phyloP scores from a whole-genome alignment of 2,888 invertebrate genomes.

The Dynastes hyllus region DNA sequence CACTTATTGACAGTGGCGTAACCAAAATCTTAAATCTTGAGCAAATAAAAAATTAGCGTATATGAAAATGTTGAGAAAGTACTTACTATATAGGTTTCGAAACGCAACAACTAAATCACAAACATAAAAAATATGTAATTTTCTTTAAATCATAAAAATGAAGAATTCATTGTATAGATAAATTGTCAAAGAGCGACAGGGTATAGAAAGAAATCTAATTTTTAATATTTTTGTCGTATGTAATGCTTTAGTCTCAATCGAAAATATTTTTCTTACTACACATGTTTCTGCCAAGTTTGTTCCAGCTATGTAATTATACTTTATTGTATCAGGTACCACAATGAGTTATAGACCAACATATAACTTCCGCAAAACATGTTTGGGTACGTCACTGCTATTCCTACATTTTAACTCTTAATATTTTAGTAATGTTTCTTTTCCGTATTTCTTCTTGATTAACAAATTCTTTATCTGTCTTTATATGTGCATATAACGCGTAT shows the following conservation, averaged over 20 bases:
- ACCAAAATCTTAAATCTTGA: conserved; percentile 16
- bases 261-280: conserved; percentile 9
- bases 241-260: not conserved
- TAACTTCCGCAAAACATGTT: conserved; percentile 4
- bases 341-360: not conserved
- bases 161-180: too few relatives aligned
- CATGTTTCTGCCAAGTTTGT: conserved; percentile 29
- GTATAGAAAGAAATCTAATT: too few relatives aligned
- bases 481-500: too few relatives aligned
- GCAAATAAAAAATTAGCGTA: not conserved
- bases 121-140: too few relatives aligned
- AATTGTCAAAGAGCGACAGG: too few relatives aligned
- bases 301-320: conserved; percentile 8
- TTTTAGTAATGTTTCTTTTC: not conserved
- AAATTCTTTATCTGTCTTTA: too few relatives aligned
- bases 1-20: conserved; percentile 35
- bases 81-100: not conserved
- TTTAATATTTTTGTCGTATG: not conserved
- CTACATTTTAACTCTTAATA: conserved; percentile 5
- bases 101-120: too few relatives aligned
- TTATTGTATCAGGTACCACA: conserved; percentile 20
- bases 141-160: too few relatives aligned
- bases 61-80: not conserved
- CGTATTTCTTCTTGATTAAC: not conserved
- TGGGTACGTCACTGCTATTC: conserved; percentile 22